A percentile compares a stretch with the other conserved stretches of the same genome.
phyloP scores from a whole-genome alignment of 2,888 invertebrate species.

The Calliphora vomitoria region DNA sequence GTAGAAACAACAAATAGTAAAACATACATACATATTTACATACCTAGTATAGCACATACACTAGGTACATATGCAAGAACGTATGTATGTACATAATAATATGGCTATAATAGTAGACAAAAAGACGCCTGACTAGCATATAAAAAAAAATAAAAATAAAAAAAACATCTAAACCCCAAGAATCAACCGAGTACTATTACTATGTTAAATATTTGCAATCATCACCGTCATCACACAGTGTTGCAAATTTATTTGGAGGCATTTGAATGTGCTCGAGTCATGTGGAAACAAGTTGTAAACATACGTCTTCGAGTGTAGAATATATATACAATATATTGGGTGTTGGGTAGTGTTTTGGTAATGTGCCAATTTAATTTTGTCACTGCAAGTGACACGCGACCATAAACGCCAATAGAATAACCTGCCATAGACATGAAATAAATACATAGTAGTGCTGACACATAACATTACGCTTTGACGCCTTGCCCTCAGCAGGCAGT shows the following conservation, averaged over 20 bases:
- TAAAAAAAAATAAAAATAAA: conserved; percentile 13
- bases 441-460: conserved; percentile 47
- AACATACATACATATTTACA: conserved; percentile 5
- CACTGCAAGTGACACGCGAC: conserved; percentile 79
- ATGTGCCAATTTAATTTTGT: conserved; percentile 83
- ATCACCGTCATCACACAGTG: conserved; percentile 32
- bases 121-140: conserved; percentile 64
- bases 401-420: conserved; percentile 69
- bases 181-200: conserved; percentile 27
- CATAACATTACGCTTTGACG: conserved; percentile 70
- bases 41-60: not conserved
- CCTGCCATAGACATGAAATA: conserved; percentile 62
- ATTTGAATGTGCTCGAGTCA: not conserved
- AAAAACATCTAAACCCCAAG: conserved; percentile 36
- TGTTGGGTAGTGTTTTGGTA: conserved; percentile 78
- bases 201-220: conserved; percentile 60
- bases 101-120: conserved; percentile 66
- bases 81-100: conserved; percentile 37
- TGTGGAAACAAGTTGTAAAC: conserved; percentile 13
- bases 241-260: conserved; percentile 33
- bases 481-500: conserved; percentile 71
- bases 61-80: not conserved
- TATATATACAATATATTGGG: conserved; percentile 37
- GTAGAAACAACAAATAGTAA: conserved; percentile 13
- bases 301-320: conserved; percentile 34